Base-by-base conservation (phyloP, 1,140 invertebrate species). In the Tetramorium simillimum region DNA sequence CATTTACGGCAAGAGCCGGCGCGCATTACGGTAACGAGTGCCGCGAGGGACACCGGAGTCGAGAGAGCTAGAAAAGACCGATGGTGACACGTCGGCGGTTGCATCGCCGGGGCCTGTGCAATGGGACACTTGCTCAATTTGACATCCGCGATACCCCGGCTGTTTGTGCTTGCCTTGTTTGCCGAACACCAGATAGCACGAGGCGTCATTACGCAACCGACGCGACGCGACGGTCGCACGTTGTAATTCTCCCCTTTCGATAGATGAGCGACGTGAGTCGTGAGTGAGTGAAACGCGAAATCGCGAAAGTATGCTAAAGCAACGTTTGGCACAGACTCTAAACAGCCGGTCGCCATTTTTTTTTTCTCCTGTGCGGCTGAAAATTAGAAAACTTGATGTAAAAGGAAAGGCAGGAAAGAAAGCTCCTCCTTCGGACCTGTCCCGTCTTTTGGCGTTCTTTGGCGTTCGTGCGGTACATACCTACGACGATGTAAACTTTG, bases 81-180 rank as follows among this genome's bases (percentile, higher is more conserved):
- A 58, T 49, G 24, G 76, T 65, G 63, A 82, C 63, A 60, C 56
- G 18, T n/a, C 24, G 21, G 21, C 49, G 37, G 16, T 40, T 24
- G 33, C 63, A 24, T 81, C 63, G 78, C 12, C 28, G 10, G 9
- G 9, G 12, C 9, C 60, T 37, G 5, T 24, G 67, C 67, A 82
- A 82, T 16, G 51, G 51, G 46, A 72, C 53, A 72, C 67, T 72
- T 82, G 63, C 65, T 82, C 78, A 82, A 82, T 82, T 82, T 72
- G 24, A 37, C 18, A 33, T 72, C 49, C 37, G 16, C 21, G 49
- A 53, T 56, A 81, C 10, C 60, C 28, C 43, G 28, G 51, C 37
- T 72, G 69, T 72, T 58, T 62, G 51, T n/a, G 37, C 21, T 58
- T 16, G 37, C 28, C 67, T 73, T 73, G 37, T 82, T 60, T 58